Evolutionary conservation across 2,113 vertebrate genomes (phyloP).

Genomic region (Pangasianodon hypophthalmus): DNA sequence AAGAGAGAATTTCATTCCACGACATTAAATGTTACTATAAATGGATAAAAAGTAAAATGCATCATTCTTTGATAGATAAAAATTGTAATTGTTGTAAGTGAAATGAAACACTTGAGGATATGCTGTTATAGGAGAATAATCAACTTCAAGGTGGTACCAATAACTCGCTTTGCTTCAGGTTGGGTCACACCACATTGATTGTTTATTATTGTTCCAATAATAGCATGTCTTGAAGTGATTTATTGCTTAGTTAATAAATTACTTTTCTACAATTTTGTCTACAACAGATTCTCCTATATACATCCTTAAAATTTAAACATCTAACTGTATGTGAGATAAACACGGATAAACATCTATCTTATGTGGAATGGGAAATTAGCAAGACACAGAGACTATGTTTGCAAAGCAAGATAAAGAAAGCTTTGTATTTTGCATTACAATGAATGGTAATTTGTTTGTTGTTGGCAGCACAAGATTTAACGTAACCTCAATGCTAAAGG

Average conservation of each 20-base stretch:
- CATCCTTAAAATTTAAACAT: background rate
- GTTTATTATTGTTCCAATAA: background rate
- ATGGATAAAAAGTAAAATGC: background rate
- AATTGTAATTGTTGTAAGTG: background rate
- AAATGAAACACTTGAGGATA: background rate
- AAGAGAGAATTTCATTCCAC: background rate
- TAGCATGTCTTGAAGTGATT: background rate
- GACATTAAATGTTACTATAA: background rate
- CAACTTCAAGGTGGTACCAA: background rate
- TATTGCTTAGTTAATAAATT: background rate
- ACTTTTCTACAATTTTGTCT: background rate
- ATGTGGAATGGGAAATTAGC: constrained; percentile 21
- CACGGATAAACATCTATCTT: background rate
- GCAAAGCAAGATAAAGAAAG: constrained; percentile 10
- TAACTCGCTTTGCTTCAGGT: background rate
- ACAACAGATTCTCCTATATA: background rate
- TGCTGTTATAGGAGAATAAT: background rate
- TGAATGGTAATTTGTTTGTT: constrained; percentile 32
- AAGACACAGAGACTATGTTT: background rate
- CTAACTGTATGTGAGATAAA: constrained; percentile 6
- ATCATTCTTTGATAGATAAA: background rate
- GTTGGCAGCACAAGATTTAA: background rate
- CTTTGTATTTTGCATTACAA: constrained; percentile 20
- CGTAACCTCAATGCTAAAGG: background rate
- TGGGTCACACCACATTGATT: background rate